These are phyloP conservation scores for Choreutis nemorana DNA, from an alignment of 2,888 invertebrate species.

Conservation along the genomic window DNA sequence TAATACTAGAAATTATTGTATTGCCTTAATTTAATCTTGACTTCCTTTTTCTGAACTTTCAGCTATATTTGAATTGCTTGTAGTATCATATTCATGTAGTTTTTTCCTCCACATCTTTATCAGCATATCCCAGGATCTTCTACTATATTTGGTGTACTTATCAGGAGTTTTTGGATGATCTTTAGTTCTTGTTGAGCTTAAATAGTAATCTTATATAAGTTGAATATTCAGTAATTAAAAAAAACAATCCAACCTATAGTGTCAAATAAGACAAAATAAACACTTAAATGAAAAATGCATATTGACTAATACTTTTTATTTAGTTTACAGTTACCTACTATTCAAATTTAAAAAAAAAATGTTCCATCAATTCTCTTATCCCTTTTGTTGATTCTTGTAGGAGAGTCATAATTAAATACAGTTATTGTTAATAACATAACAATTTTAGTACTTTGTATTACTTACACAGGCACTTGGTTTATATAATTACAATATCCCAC, in stretches of 20 bases:
- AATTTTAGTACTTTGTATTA: slow-evolving; percentile 14
- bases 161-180: slow-evolving; percentile 91
- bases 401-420: no score
- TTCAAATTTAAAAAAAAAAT: no score
- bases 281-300: slow-evolving; percentile 1
- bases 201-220: no score
- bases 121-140: slow-evolving; percentile 92
- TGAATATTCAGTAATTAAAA: no score
- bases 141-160: slow-evolving; percentile 85
- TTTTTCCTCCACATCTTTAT: slow-evolving; percentile 87
- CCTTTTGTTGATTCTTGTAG: no score
- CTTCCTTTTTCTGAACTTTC: neutral
- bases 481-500: slow-evolving; percentile 83
- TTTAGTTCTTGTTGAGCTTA: no score
- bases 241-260: no score
- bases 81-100: slow-evolving; percentile 81
- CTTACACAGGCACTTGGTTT: slow-evolving; percentile 74
- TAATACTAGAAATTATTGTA: no score
- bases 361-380: no score
- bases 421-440: no score
- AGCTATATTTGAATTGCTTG: slow-evolving; percentile 3
- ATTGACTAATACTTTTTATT: slow-evolving; percentile 1
- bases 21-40: neutral
- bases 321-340: neutral
- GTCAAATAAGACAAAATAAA: slow-evolving; percentile 43